Evolutionary conservation across 2,113 vertebrate genomes (phyloP), one percentile per base, ranked within the genome.

Genomic region (Raja brachyura): DNA sequence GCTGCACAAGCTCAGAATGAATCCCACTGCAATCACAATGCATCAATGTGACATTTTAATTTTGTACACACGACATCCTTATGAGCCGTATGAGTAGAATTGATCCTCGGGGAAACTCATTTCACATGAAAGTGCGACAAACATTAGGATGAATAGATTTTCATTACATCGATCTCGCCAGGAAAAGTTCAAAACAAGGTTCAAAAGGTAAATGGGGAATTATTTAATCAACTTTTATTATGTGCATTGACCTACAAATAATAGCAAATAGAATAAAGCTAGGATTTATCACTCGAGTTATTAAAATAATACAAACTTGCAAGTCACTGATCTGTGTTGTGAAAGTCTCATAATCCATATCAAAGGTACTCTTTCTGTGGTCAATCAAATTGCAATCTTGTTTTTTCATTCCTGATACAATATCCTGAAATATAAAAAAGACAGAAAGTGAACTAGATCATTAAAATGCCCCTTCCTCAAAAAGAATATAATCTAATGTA

Each of bases 281-380:
- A 22, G 54, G 18, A 31, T 68, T 31, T 16, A 14, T 31, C 61
- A 90, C 33, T 73, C 13, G 39, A 31, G 39, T 90, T 16, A 33
- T 90, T 90, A 70, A 70, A 93, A 22, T 88, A 78, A 93, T 93
- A 98, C 98, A 95, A 97, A 99, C 99, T 94, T 98, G 98, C 93
- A 99, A 96, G 93, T 97, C 97, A 93, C 94, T 94, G 61, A 95
- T 98, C 93, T 96, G 97, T 96, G 96, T 97, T 95, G 97, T 97
- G 95, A 99, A 99, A 70, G 98, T 97, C 90, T 98, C 97, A 93
- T 98, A 98, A 95, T 99, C 98, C 73, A 96, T 96, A 93, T 99
- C 98, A 96, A 99, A 99, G 94, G 98, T 97, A 86, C 96, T 95
- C 95, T 96, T 97, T 94, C 97, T 96, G 93, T 98, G 98, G 94